Evolutionary conservation across 2,888 invertebrate species (phyloP), one percentile per base, ranked within the genome.

Genomic region (Lymantria monacha): DNA sequence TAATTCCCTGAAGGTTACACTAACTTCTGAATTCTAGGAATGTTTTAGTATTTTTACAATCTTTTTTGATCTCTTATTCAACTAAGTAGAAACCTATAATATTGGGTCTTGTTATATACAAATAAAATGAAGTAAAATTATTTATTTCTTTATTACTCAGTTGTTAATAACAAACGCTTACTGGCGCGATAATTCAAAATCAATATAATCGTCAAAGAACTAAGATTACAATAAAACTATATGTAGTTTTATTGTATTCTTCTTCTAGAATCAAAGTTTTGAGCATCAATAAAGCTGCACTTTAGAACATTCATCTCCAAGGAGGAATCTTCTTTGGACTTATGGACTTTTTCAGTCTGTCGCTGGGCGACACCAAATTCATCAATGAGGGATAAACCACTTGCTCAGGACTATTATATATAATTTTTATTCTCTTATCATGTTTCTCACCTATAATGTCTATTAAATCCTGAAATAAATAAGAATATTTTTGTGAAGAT

Each of bases 391-490:
- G 53, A 36, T 45, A 54, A 13, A 72, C 66, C 3, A 68, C 65
- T 46, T 44, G 61, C 9, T 54, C 53, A 30, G 79, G 73, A 55
- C 71, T 79, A 52, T 62, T 58, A 56, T 66, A 80, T 30, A 85
- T 54, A 22, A 78, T 45, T 55, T 61, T 65, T 48, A 85, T 49
- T 54, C 64, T 72, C 46, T 74, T 73, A 41, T 83, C 76, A 30
- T 42, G 46, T 77, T 63, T 48, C 63, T 70, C 42, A 57, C 63
- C 76, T 55, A 85, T 79, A 41, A 81, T 74, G 48, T 83, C 65
- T 48, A 83, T 69, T 51, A 85, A 57, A 50, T 83, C 81, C 87
- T 87, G 72, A 53, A 74, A 75, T 62, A 8, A 58, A 52, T 3
- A 36, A 33, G 1, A 10, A 33, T 7, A 33, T 10, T 7, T 33